Conservation (phyloP, 2,797 vertebrate genomes). For the Anguilla megastoma region DNA sequence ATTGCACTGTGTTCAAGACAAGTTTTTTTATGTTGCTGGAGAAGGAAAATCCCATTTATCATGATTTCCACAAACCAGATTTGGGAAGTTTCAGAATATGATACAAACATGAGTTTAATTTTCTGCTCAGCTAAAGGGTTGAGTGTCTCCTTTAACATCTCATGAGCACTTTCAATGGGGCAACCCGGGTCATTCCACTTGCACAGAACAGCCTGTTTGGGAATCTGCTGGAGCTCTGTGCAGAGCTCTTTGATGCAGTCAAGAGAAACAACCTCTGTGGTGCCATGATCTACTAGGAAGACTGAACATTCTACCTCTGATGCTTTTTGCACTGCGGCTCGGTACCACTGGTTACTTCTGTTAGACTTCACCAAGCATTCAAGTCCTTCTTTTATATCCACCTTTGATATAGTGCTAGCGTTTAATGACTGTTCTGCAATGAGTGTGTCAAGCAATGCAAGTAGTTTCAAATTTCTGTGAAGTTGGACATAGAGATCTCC, state of each 20-base stretch:
- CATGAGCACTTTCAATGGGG: constrained; percentile 40
- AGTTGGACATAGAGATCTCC: constrained; percentile 71
- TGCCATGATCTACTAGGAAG: constrained; percentile 73
- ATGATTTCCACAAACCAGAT: constrained; percentile 77
- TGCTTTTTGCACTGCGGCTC: constrained; percentile 64
- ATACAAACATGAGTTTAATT: constrained; percentile 69
- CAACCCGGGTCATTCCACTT: constrained; percentile 62
- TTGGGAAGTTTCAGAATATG: constrained; percentile 53
- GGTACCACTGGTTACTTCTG: constrained; percentile 61
- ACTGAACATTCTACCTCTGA: constrained; percentile 60
- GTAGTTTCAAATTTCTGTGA: constrained; percentile 49
- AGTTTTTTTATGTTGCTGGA: constrained; percentile 49
- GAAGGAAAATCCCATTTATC: constrained; percentile 53
- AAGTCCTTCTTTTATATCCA: constrained; percentile 65
- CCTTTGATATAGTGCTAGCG: constrained; percentile 44
- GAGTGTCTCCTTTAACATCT: constrained; percentile 47
- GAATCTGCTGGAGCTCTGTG: constrained; percentile 55
- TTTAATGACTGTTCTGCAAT: constrained; percentile 57
- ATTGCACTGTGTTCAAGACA: constrained; percentile 4
- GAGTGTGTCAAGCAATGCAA: constrained; percentile 55
- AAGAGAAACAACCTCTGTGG: constrained; percentile 58
- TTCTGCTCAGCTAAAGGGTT: constrained; percentile 57
- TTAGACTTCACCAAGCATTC: constrained; percentile 70
- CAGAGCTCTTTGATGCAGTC: constrained; percentile 54
- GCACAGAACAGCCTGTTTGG: constrained; percentile 70